Evolutionary conservation across 2,113 vertebrate species (phyloP), one percentile per base, ranked within the genome.

Genomic region (Microtus richardsoni): DNA sequence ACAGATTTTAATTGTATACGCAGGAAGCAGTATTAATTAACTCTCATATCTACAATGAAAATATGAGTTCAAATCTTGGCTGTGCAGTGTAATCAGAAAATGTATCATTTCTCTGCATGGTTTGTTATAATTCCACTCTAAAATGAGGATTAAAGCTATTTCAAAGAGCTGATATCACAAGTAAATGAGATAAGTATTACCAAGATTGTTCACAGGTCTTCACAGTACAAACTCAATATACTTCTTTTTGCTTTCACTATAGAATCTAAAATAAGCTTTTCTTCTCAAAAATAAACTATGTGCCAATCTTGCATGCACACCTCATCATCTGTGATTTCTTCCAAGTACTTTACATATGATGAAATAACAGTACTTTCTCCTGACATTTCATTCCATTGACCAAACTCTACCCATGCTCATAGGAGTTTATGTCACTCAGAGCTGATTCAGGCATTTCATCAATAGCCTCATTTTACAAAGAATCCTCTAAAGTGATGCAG

Each of bases 121-220:
- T 14, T 62, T 91, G 9, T 4, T 78, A 54, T 26, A 82, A 28
- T 17, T 86, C 1, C 3, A 36, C 12, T 89, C n/a, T 70, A 66
- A 79, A 91, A 49, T 85, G n/a, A 89, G 36, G 89, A 91, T 73
- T 19, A 36, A 62, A 96, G 2, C 16, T 94, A 39, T 44, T 90
- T 95, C 6, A 58, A 39, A 28, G n/a, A 94, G 66, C 47, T n/a
- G 21, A 5, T 28, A 17, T 88, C 21, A 62, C 9, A 58, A 82
- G 44, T 91, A 91, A 93, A 86, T 71, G 30, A 73, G 47, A 79
- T 0, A 39, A 33, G 62, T 82, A 77, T 80, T 28, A 71, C 30
- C 86, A 84, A 22, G 75, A 52, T 85, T n/a, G 8, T 60, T 79
- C 41, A 60, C 7, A 60, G 36, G 2, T 87, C 13, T 16, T 74